Percentiles rank a stretch among this genome's conserved stretches.
Evolutionary conservation across 2,797 vertebrate species (phyloP).

Genomic region (Poeciliopsis infans): DNA sequence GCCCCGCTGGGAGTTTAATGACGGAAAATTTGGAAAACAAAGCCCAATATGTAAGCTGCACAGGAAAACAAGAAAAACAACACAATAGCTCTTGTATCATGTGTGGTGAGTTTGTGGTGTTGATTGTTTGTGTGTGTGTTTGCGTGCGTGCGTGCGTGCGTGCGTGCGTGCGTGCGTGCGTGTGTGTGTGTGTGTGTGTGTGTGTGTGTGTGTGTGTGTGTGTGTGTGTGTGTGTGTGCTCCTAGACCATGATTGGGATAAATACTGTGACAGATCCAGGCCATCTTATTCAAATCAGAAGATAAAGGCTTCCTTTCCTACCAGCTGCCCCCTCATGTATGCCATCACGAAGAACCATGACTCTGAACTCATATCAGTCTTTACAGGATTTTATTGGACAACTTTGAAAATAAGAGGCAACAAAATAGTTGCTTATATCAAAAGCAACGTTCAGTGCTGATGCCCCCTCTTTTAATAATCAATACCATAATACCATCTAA

Average conservation of each 20-base stretch:
- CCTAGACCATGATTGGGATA: conserved; percentile 84
- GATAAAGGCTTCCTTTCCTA: conserved; percentile 89
- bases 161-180: not conserved
- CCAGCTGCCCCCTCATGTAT: conserved; percentile 87
- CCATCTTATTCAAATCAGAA: conserved; percentile 99
- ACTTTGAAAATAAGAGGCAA: conserved; percentile 14
- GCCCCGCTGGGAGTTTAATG: conserved; percentile 53
- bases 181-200: too few relatives aligned
- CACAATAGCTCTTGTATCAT: conserved; percentile 62
- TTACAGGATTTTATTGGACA: conserved; percentile 13
- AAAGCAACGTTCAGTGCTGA: conserved; percentile 9
- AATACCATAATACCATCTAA: not conserved
- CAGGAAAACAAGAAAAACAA: conserved; percentile 38
- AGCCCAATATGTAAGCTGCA: conserved; percentile 51
- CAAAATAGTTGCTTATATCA: not conserved
- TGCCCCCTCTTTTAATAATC: not conserved
- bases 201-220: not conserved
- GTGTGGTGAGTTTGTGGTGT: conserved; percentile 70
- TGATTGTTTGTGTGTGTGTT: conserved; percentile 17
- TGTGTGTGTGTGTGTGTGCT: not conserved
- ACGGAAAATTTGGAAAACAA: conserved; percentile 65
- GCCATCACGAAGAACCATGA: conserved; percentile 81
- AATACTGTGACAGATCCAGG: conserved; percentile 97
- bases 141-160: not conserved
- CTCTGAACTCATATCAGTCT: conserved; percentile 70